Evolutionary conservation across 2,113 vertebrate species (phyloP), one percentile per base, ranked within the genome.

Genomic region (Macquaria australasica): DNA sequence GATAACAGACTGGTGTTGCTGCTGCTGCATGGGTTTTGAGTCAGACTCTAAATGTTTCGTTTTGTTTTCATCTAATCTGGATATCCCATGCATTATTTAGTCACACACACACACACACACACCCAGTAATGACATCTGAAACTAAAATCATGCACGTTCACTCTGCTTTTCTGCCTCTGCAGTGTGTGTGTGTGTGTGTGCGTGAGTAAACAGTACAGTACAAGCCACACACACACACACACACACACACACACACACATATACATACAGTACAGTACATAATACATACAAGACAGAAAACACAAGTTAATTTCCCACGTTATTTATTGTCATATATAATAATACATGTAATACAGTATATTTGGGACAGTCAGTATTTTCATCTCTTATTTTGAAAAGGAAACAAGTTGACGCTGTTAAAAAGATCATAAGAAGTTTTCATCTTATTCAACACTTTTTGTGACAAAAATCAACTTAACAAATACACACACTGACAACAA

Each of bases 241-340:
- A 34, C 34, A 2, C n/a, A 43, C 7, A 72, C 28, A 58, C 56
- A 81, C 31, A 59, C n/a, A 58, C 20, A 39, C 15, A 45, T 34
- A 34, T 34, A 34, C 34, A 2, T 31, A 43, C 7, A 72, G 11
- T 8, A 28, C 25, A 31, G 28, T 31, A 31, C 28, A 31, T 5
- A 74, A 75, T 77, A 11, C 21, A 78, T 0, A 69, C 41, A 82
- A 25, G 45, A 77, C 59, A 80, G 60, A 79, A 21, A 37, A 79
- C 81, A 75, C 59, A n/a, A 4, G 4, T 37, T 25, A 2, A 34
- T 84, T 84, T 28, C 1, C 6, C 4, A 84, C 15, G 0, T 64
- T 3, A 3, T 89, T 91, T 91, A 89, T 86, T 91, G 0, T 59
- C 21, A 71, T 9, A 37, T 37, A 8, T 31, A 16, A 16, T 45